A percentile compares a stretch with the other conserved stretches of the same genome.
These are phyloP conservation scores for Platycercus adscitus DNA, from an alignment of 2,113 vertebrate species.

Conservation along the genomic window DNA sequence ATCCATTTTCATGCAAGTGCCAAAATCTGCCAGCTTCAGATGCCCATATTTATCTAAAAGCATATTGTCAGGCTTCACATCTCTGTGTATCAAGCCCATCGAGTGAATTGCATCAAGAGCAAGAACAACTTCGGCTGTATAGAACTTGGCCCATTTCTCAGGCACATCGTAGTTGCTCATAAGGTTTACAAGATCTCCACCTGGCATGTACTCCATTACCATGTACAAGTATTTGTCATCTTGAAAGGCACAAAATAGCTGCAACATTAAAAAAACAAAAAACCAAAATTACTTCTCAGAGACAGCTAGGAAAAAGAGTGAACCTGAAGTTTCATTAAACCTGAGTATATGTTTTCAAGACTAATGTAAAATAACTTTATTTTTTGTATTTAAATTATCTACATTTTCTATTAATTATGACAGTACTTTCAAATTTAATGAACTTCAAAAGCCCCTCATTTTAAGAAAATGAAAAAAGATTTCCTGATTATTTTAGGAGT, in stretches of 20 bases:
- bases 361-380: background rate
- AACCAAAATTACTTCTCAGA: background rate
- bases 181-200: constrained; percentile 98
- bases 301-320: background rate
- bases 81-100: constrained; percentile 97
- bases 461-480: background rate
- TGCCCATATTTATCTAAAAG: constrained; percentile 93
- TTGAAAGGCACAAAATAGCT: constrained; percentile 99
- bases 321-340: background rate
- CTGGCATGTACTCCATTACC: constrained; percentile 99
- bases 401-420: background rate
- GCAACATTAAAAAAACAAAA: background rate
- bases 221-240: constrained; percentile 97
- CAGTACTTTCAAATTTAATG: background rate
- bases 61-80: constrained; percentile 99
- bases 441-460: background rate
- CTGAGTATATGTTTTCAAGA: background rate
- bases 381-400: background rate
- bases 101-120: constrained; percentile 98
- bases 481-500: background rate
- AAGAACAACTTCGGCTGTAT: constrained; percentile 96
- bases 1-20: constrained; percentile 99
- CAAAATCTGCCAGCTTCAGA: constrained; percentile 97
- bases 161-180: constrained; percentile 99
- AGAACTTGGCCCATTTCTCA: constrained; percentile 98